Conservation (phyloP, 37 sponge, comb jelly and placozoan genomes). For the Beroe ovata region DNA sequence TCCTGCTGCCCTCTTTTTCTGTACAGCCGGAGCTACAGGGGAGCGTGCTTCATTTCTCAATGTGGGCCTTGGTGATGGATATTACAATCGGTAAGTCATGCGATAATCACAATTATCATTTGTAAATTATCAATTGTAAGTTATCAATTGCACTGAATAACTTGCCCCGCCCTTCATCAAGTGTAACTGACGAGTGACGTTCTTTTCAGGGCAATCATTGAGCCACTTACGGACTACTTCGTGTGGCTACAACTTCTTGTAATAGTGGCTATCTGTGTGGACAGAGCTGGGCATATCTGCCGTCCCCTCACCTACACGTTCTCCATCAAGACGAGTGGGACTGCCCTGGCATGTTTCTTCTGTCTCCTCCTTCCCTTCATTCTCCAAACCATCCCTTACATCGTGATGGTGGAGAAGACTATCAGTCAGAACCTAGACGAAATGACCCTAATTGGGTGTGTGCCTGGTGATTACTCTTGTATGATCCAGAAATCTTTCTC, state of each 20-base stretch:
- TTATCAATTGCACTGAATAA: too few relatives aligned
- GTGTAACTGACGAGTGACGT: too few relatives aligned
- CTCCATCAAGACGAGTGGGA: slow-evolving; percentile 35
- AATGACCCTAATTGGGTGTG: not conserved
- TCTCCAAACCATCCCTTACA: not conserved
- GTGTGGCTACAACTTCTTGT: slow-evolving; percentile 32
- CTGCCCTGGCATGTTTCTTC: not conserved
- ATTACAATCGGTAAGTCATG: slow-evolving; percentile 9
- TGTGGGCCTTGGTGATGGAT: not conserved
- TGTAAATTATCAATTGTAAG: too few relatives aligned
- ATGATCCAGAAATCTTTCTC: not conserved
- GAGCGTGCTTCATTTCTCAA: not conserved
- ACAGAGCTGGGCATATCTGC: slow-evolving; percentile 61
- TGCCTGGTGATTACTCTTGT: not conserved
- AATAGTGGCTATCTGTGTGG: slow-evolving; percentile 56
- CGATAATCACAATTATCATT: too few relatives aligned
- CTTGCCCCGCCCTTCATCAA: too few relatives aligned
- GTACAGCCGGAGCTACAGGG: not conserved
- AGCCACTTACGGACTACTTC: not conserved
- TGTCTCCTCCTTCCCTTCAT: not conserved
- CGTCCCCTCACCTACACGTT: slow-evolving; percentile 41
- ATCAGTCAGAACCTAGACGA: not conserved
- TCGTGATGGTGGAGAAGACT: not conserved
- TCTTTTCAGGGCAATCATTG: not conserved
- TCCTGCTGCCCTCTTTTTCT: slow-evolving; percentile 14